These are phyloP conservation scores for Halcyon senegalensis DNA, from an alignment of 2,113 vertebrate genomes.

Conservation along the genomic window DNA sequence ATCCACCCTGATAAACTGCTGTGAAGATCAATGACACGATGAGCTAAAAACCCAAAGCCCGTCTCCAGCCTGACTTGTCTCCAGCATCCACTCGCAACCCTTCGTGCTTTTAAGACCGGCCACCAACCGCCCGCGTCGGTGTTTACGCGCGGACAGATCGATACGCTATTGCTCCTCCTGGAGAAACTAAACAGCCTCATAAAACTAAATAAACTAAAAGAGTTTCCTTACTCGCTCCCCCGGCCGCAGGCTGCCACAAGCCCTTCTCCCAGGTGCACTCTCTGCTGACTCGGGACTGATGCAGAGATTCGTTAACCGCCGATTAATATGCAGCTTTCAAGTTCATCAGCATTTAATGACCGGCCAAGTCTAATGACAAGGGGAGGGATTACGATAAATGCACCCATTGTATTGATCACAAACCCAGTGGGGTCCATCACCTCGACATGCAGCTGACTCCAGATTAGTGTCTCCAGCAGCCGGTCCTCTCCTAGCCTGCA, in stretches of 20 bases:
- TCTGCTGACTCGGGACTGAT: neutral
- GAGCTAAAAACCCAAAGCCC: neutral
- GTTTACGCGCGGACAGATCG: neutral
- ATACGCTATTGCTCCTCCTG: neutral
- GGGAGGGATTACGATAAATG: neutral
- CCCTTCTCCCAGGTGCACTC: neutral
- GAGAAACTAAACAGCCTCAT: neutral
- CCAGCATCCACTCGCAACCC: neutral
- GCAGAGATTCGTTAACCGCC: neutral
- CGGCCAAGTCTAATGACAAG: neutral
- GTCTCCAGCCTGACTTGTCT: neutral
- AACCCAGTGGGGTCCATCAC: neutral
- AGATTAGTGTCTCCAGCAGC: neutral
- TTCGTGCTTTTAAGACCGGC: neutral
- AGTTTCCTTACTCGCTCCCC: neutral
- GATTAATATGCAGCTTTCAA: neutral
- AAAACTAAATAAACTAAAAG: neutral
- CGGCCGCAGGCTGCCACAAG: neutral
- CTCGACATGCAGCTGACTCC: neutral
- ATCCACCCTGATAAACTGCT: neutral
- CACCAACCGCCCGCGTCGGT: rapidly evolving
- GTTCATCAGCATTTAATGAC: neutral
- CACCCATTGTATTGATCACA: rapidly evolving
- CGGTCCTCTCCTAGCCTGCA: neutral
- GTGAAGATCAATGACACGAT: neutral